Evolutionary conservation across 2,113 vertebrate species (phyloP), one percentile per base, ranked within the genome.

Genomic region (Tympanuchus pallidicinctus): DNA sequence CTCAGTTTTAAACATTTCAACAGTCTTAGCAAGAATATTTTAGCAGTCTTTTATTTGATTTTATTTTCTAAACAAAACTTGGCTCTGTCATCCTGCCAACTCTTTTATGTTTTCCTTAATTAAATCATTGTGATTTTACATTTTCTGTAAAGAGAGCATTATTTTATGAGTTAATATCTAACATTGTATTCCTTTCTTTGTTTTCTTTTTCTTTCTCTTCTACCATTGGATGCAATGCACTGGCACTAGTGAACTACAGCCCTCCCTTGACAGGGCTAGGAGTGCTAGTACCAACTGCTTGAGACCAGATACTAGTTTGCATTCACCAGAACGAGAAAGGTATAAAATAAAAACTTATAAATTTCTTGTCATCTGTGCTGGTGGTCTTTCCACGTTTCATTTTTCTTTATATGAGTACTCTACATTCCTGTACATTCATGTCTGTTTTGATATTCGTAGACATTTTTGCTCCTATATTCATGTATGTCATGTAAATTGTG

Each of bases 271-370:
- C 98, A 98, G 99, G 98, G 98, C 99, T 98, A 98, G 98, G 98
- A 99, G 99, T 98, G 99, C 99, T 98, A 99, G 99, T 98, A 99
- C 99, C 97, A 99, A 98, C 96, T 99, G 99, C 98, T 98, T 99
- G 98, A 99, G 99, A 98, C 99, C 99, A 97, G 99, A 99, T 96
- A 97, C 97, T 98, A 99, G 98, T 98, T 99, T 99, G 98, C 98
- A 98, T 98, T 99, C 98, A 98, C 97, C 98, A 97, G 98, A 99
- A 98, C 98, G 98, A 99, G 98, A 99, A 98, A 99, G 99, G 99
- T 99, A 99, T 98, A 97, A 98, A 97, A 96, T 97, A 97, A 97
- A 98, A 97, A 98, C 97, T 98, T 98, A 94, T 94, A 86, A 95
- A 98, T 98, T 97, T 98, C 79, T 97, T 98, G 52, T 97, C 97